Evolutionary conservation across 2,888 invertebrate species (phyloP), one percentile per base, ranked within the genome.

Genomic region (Psylliodes chrysocephalus): DNA sequence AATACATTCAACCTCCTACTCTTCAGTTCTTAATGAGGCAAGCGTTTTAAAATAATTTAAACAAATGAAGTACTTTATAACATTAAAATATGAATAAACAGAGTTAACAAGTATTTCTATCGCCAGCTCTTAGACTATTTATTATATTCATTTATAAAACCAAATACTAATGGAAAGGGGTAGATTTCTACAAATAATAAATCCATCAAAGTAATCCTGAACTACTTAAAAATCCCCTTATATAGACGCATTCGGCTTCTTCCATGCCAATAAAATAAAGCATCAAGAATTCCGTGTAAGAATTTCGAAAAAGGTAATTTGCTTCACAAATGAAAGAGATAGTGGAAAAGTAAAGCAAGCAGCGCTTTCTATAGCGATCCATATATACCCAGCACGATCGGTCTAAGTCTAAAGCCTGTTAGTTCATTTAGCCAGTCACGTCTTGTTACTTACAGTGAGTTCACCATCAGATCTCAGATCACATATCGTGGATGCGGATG

Each of bases 391-490:
- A 12, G 44, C 42, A 17, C 30, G 51, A 55, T 51, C 51, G 35
- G 25, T 46, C 33, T n/a, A n/a, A n/a, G n/a, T n/a, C 56, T 56
- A 62, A n/a, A 62, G 56, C 54, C 60, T 60, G 60, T 60, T 61
- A 67, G 78, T 79, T 80, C 80, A 80, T 80, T 80, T 80, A 76
- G 79, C 77, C 76, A 75, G 78, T 78, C 80, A 78, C 76, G 75
- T 77, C 79, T 78, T 78, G 79, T 80, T 79, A 80, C 77, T 76
- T 77, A 69, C 75, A 73, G 76, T 74, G 75, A 71, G 69, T 72
- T 75, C 77, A 72, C 74, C 74, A 72, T 73, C 75, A 77, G 77
- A 79, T 79, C 78, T 76, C 78, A 79, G 76, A 76, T 77, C 78
- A 77, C n/a, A n/a, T n/a, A n/a, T n/a, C n/a, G n/a, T n/a, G n/a